A percentile compares a stretch with the other conserved stretches of the same genome.
These are phyloP conservation scores for Sylvia borin DNA, from an alignment of 2,797 vertebrate species.

Conservation along the genomic window DNA sequence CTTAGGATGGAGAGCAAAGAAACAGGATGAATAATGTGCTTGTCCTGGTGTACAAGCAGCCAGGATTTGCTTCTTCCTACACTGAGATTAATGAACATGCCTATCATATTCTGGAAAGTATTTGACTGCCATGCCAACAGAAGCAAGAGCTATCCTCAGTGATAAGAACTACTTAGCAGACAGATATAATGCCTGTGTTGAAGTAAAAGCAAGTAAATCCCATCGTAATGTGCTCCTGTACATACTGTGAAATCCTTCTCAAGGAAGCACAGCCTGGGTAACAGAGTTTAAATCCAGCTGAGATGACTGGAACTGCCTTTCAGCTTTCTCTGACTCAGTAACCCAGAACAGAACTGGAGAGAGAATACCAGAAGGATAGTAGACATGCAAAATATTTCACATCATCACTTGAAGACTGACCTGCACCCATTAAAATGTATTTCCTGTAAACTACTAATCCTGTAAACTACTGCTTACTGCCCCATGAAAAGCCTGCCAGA, in stretches of 20 bases:
- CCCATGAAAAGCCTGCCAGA: background rate
- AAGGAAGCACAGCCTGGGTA: background rate
- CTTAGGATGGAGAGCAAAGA: background rate
- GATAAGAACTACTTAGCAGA: constrained; percentile 43
- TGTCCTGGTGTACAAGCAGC: background rate
- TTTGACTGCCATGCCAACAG: constrained; percentile 21
- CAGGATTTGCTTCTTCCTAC: constrained; percentile 10
- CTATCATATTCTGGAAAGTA: constrained; percentile 13
- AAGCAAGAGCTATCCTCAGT: constrained; percentile 7
- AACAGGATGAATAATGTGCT: background rate
- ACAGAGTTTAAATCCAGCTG: constrained; percentile 21
- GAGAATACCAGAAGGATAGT: background rate
- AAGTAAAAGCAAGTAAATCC: constrained; percentile 47
- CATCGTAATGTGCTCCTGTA: background rate
- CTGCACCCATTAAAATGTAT: background rate
- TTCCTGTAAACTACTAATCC: background rate
- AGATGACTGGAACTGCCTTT: background rate
- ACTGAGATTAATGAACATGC: background rate
- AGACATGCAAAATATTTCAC: background rate
- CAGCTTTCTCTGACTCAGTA: background rate
- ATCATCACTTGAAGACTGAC: background rate
- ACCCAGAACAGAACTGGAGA: background rate
- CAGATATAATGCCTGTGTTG: background rate
- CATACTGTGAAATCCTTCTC: constrained; percentile 8
- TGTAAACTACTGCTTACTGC: background rate